Evolutionary conservation across 2,113 vertebrate genomes (phyloP), one percentile per base, ranked within the genome.

Genomic region (Guaruba guarouba): DNA sequence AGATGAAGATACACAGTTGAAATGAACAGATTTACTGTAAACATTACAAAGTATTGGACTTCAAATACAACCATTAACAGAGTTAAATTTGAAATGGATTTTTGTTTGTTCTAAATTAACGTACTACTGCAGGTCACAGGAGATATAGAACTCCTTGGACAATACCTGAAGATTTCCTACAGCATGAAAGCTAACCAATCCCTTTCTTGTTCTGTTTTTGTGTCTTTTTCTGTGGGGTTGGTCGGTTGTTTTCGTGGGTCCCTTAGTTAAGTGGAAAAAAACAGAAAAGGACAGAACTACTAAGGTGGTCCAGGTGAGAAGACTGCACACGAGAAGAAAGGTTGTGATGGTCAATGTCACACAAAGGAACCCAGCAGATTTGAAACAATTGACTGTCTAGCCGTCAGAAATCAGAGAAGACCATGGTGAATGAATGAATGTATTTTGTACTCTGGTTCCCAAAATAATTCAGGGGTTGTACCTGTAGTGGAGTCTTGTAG

Each of bases 401-500:
- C 10, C 35, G 9, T 24, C 55, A 75, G 39, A 92, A 89, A 86
- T 61, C 39, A 77, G 12, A 83, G 46, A 68, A 59, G 9, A 59
- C n/a, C 44, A 64, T 9, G 62, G 35, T 10, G 12, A 89, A 79
- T 25, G 57, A 75, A 63, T 1, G 1, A 86, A 64, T 39, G 8
- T 11, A 54, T 79, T 81, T 62, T 76, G 10, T 71, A 44, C 11
- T 91, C 29, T 39, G 22, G 6, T 55, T 61, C 25, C 48, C 27
- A 76, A 82, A 83, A 44, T 17, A 79, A 69, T 87, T 91, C 62
- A 67, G 17, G 29, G 43, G 24, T 39, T 54, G 41, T 96, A 99
- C 99, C 99, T 98, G 97, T 93, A 97, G 98, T 98, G 80, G 98
- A 97, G 95, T 99, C 99, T n/a, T 98, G 98, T 10, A 99, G 94